Base-by-base conservation (phyloP, 2,888 invertebrate species). In the Eristalis intricaria region DNA sequence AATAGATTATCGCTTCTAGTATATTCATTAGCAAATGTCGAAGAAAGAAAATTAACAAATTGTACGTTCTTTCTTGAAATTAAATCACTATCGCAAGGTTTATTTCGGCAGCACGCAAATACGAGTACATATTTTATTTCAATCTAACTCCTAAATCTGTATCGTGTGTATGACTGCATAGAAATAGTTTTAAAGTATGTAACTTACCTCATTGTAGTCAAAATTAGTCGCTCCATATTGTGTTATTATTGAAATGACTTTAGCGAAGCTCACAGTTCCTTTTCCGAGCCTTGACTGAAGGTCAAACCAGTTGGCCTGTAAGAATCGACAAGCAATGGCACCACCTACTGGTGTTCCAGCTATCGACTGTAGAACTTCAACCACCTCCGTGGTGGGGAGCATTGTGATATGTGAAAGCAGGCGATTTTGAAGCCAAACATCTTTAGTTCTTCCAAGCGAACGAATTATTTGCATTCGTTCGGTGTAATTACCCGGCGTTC, bases 371-470 rank as follows among this genome's bases (percentile, higher is more conserved):
- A 93, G 89, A 61, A 93, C 93, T 88, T 93, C 93, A 7, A 93
- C 93, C 83, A 93, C 92, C 90, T 93, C 93, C 50, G 89, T 89
- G 10, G 93, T 92, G 86, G 93, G 93, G 86, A 93, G 90, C 91
- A 92, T 91, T 60, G 93, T 93, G 4, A 93, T 93, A 86, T 93
- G 93, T 13, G 93, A 93, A 19, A 93, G 90, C 88, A 93, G 90
- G 26, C 93, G 93, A 89, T 93, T 93, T 90, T 93, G 93, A 32
- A 93, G 91, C 93, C 93, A 93, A 50, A 93, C 93, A 88, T 93
- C 93, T 89, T 93, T 93, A 85, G 93, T 93, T 61, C 93, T 90
- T 1, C 93, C 93, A 78, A 93, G 88, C 0, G 93, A 93, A 29
- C 93, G 90, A 63, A 93, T 69, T 73, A 93, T 71, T 88, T 93